phyloP scores from a whole-genome alignment of 2,113 vertebrate genomes.

The Cairina moschata region DNA sequence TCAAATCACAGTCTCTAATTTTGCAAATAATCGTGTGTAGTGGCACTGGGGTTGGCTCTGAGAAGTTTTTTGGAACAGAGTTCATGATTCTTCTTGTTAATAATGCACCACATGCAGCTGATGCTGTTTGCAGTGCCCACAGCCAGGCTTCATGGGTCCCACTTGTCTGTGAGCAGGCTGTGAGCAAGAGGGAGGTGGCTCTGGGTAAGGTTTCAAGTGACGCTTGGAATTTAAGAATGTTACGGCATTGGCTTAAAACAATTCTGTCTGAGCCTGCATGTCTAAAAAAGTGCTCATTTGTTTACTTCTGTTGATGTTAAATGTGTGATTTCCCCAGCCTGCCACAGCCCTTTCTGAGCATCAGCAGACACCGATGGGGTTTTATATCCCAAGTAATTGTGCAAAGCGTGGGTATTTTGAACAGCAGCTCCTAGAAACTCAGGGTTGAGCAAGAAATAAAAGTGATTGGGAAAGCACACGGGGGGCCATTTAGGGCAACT shows the following conservation, averaged over 20 bases:
- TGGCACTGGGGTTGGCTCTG: not conserved
- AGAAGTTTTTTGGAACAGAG: not conserved
- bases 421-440: not conserved
- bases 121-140: not conserved
- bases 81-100: not conserved
- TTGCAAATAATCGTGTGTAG: not conserved
- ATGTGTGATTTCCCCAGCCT: not conserved
- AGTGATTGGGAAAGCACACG: not conserved
- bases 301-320: fast-evolving
- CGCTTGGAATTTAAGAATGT: not conserved
- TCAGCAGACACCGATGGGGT: not conserved
- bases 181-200: not conserved
- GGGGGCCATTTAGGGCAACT: not conserved
- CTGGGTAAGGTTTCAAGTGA: not conserved
- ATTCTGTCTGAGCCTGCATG: fast-evolving
- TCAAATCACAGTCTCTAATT: not conserved
- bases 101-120: not conserved
- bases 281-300: not conserved
- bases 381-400: not conserved
- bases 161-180: not conserved
- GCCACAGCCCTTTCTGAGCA: not conserved
- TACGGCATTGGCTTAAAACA: not conserved
- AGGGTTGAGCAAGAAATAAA: not conserved
- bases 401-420: not conserved
- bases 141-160: not conserved